phyloP scores from a whole-genome alignment of 2,797 vertebrate genomes.

The Poecilia gillii region DNA sequence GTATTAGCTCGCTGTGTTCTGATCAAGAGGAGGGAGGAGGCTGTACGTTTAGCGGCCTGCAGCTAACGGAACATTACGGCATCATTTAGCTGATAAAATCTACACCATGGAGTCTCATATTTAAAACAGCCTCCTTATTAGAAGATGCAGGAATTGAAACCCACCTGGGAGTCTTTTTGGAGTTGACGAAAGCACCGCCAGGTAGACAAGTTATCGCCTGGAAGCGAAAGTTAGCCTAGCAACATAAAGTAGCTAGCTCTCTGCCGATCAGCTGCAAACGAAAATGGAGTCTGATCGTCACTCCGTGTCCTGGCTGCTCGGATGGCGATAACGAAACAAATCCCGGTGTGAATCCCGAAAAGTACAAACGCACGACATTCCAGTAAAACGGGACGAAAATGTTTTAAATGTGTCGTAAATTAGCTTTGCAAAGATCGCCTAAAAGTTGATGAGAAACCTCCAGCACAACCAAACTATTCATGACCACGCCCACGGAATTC shows the following conservation, averaged over 20 bases:
- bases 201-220: conserved; percentile 39
- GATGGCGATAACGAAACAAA: background rate
- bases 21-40: conserved; percentile 44
- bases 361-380: background rate
- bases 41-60: conserved; percentile 33
- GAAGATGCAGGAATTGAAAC: background rate
- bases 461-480: conserved; percentile 65
- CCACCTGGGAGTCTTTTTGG: conserved; percentile 77
- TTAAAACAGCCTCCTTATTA: too few species aligned
- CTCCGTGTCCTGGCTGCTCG: conserved; percentile 36
- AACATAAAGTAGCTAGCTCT: conserved; percentile 57
- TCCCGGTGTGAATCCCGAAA: background rate
- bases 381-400: background rate
- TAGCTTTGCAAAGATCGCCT: conserved; percentile 57
- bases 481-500: conserved; percentile 47
- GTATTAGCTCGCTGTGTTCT: conserved; percentile 36
- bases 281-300: conserved; percentile 67
- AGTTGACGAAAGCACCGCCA: conserved; percentile 60
- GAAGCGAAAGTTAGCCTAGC: conserved; percentile 69
- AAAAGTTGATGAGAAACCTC: conserved; percentile 74
- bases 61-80: conserved; percentile 40
- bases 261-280: conserved; percentile 54
- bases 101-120: accelerated
- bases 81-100: background rate
- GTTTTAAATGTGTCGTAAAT: conserved; percentile 20